Percentiles rank a stretch among this genome's conserved stretches.
Evolutionary conservation across 2,888 invertebrate genomes (phyloP).

Genomic region (Philonicus albiceps): DNA sequence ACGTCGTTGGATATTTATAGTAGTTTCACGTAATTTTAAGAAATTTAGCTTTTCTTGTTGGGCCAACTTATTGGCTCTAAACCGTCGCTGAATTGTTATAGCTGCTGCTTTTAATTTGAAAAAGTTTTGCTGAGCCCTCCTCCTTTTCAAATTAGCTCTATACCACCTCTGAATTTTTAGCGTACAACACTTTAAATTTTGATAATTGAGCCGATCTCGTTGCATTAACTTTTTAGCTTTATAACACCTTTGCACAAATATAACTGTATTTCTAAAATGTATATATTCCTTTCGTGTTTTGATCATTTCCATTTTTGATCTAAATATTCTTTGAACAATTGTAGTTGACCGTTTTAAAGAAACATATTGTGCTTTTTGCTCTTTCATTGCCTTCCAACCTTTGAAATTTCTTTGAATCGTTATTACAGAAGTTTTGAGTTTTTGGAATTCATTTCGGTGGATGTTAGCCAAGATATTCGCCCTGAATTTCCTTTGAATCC

Average conservation of each 20-base stretch:
- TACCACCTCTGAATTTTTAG: conserved; percentile 51
- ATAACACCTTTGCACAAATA: conserved; percentile 60
- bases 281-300: conserved; percentile 49
- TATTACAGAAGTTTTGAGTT: conserved; percentile 50
- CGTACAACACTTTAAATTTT: conserved; percentile 19
- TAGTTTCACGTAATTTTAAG: conserved; percentile 53
- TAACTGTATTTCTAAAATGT: conserved; percentile 53
- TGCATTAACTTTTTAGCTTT: conserved; percentile 55
- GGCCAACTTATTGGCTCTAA: conserved; percentile 59
- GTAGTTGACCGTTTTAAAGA: conserved; percentile 57
- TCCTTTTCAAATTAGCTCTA: conserved; percentile 54
- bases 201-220: neutral
- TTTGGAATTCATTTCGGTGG: conserved; percentile 51
- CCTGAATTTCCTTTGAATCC: conserved; percentile 60
- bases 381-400: conserved; percentile 45
- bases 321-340: conserved; percentile 53
- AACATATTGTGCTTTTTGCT: neutral
- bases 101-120: conserved; percentile 55
- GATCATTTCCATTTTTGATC: conserved; percentile 50
- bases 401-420: conserved; percentile 55
- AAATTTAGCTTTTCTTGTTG: conserved; percentile 48
- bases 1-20: conserved; percentile 62
- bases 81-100: conserved; percentile 61
- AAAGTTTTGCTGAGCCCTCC: conserved; percentile 45
- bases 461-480: conserved; percentile 51